Percentiles rank a stretch among this genome's conserved stretches.
Evolutionary conservation across 2,797 vertebrate genomes (phyloP).

Genomic region (Danio albolineatus): DNA sequence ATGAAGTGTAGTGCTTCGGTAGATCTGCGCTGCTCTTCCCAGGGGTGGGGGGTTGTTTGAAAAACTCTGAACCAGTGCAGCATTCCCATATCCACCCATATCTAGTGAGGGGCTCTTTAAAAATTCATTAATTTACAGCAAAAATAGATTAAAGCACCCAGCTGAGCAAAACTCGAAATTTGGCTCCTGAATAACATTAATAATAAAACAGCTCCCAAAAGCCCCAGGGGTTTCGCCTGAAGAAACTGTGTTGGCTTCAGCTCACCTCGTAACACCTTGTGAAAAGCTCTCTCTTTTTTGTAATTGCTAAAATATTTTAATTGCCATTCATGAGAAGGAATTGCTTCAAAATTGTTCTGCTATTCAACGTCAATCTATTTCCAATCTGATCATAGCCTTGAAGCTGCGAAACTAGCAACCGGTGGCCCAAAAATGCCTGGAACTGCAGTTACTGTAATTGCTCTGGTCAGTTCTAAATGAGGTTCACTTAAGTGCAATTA

Average conservation of each 20-base stretch:
- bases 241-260: slow-evolving; percentile 69
- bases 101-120: slow-evolving; percentile 82
- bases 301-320: slow-evolving; percentile 73
- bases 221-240: slow-evolving; percentile 69
- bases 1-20: slow-evolving; percentile 77
- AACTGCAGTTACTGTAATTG: slow-evolving; percentile 82
- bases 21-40: slow-evolving; percentile 74
- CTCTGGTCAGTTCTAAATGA: slow-evolving; percentile 80
- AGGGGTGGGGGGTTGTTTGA: slow-evolving; percentile 65
- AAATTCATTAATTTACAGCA: slow-evolving; percentile 89
- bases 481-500: slow-evolving; percentile 84
- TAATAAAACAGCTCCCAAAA: slow-evolving; percentile 78
- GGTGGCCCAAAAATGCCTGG: slow-evolving; percentile 68
- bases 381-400: slow-evolving; percentile 72
- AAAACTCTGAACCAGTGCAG: slow-evolving; percentile 70
- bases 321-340: slow-evolving; percentile 65
- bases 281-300: slow-evolving; percentile 71
- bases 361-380: slow-evolving; percentile 74
- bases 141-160: slow-evolving; percentile 86
- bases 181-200: slow-evolving; percentile 85
- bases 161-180: slow-evolving; percentile 84
- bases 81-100: slow-evolving; percentile 78
- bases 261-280: slow-evolving; percentile 76
- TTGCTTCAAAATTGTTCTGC: slow-evolving; percentile 4
- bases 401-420: slow-evolving; percentile 74